phyloP scores from a whole-genome alignment of 2,113 vertebrate genomes.

The Rattus norvegicus region DNA sequence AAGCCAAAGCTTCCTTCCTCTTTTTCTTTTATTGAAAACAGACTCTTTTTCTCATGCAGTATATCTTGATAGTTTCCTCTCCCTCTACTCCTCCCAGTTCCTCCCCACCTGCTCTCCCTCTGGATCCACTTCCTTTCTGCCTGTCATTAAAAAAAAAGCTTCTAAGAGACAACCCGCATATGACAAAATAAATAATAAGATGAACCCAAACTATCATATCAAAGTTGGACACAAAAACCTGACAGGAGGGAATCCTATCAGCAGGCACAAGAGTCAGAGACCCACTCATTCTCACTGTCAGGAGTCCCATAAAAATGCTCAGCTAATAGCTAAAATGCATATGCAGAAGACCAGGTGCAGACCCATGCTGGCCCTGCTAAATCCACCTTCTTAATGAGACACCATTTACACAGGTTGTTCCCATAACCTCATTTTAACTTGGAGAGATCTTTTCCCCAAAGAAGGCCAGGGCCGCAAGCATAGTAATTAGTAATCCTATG shows the following conservation, averaged over 20 bases:
- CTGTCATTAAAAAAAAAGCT: neutral
- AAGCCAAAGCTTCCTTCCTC: neutral
- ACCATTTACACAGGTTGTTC: neutral
- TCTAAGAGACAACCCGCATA: neutral
- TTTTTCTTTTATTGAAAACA: neutral
- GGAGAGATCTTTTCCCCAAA: neutral
- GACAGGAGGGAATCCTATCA: neutral
- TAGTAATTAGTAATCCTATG: neutral
- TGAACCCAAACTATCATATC: neutral
- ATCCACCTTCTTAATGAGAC: neutral
- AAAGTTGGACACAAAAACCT: neutral
- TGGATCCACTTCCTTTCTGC: neutral
- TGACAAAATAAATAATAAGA: neutral
- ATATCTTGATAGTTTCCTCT: neutral
- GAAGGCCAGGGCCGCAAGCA: neutral
- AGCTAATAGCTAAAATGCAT: neutral
- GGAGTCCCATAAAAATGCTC: neutral
- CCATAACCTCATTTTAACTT: neutral
- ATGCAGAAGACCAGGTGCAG: neutral
- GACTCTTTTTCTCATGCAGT: neutral
- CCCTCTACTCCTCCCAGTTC: neutral
- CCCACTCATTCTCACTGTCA: neutral
- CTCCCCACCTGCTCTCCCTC: neutral
- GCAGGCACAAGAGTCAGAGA: neutral
- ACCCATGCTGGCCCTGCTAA: neutral